These are phyloP conservation scores for Melierax canorus DNA, from an alignment of 2,113 vertebrate genomes.

Conservation along the genomic window DNA sequence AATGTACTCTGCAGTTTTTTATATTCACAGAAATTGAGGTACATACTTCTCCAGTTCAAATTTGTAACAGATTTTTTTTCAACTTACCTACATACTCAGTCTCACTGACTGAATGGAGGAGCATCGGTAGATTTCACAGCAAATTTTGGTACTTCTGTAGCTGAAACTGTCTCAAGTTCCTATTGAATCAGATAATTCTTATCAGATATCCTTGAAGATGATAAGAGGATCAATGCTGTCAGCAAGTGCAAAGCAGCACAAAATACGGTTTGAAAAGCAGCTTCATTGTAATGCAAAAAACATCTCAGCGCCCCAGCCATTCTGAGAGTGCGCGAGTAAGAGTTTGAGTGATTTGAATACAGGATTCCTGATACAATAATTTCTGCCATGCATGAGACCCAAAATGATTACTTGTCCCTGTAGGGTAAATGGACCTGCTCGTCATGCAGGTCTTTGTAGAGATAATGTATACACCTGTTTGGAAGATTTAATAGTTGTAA, in stretches of 20 bases:
- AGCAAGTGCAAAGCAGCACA: constrained; percentile 12
- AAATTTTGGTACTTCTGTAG: constrained; percentile 4
- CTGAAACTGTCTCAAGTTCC: constrained; percentile 47
- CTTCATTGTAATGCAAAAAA: constrained; percentile 43
- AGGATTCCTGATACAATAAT: constrained; percentile 49
- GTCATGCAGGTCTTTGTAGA: constrained; percentile 54
- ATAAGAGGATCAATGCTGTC: constrained; percentile 26
- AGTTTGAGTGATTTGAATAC: constrained; percentile 52
- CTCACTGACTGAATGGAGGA: background rate
- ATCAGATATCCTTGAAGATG: constrained; percentile 44
- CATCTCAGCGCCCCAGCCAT: background rate
- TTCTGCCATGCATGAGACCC: background rate
- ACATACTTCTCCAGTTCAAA: background rate
- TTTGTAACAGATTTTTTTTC: background rate
- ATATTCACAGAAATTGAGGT: background rate
- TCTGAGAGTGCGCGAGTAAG: background rate
- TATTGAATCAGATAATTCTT: constrained; percentile 43
- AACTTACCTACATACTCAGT: background rate
- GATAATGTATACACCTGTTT: constrained; percentile 50
- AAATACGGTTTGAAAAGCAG: background rate
- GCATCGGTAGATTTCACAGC: background rate
- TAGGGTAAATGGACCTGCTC: constrained; percentile 53
- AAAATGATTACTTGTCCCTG: constrained; percentile 18
- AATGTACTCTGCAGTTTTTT: background rate
- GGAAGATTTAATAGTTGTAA: constrained; percentile 31